Percentiles rank a stretch among this genome's conserved stretches.
phyloP scores from a whole-genome alignment of 2,797 vertebrate genomes.

The Platalea minor region DNA sequence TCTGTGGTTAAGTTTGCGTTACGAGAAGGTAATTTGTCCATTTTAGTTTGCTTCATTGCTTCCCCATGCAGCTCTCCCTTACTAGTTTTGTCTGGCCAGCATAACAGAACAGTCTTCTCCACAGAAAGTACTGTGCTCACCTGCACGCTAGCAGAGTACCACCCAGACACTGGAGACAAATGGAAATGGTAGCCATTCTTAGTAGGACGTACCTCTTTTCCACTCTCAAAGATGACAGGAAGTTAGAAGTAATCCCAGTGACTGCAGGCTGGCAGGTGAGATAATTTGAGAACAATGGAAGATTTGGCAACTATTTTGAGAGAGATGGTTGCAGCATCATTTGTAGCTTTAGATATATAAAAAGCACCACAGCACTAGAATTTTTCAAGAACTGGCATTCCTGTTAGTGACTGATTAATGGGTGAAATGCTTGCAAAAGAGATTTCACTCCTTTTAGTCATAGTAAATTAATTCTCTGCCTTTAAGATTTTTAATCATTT shows the following conservation, averaged over 20 bases:
- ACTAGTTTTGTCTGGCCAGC: background rate
- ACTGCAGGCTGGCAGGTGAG: background rate
- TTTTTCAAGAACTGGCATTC: background rate
- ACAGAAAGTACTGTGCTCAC: background rate
- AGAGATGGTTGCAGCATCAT: background rate
- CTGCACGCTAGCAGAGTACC: background rate
- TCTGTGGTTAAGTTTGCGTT: background rate
- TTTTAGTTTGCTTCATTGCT: background rate
- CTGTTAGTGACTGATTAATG: background rate
- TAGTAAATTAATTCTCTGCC: background rate
- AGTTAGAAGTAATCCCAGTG: background rate
- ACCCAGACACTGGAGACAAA: background rate
- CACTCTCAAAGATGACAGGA: background rate
- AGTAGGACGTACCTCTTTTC: background rate
- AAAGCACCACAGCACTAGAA: background rate
- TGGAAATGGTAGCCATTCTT: background rate
- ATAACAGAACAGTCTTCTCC: background rate
- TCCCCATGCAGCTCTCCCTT: background rate
- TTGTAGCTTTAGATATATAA: background rate
- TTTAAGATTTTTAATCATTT: background rate
- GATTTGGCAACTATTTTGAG: background rate
- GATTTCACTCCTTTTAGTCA: background rate
- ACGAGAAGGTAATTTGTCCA: background rate
- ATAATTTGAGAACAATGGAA: background rate
- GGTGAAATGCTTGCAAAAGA: background rate